phyloP scores from a whole-genome alignment of 2,113 vertebrate genomes.

The Corapipo altera region DNA sequence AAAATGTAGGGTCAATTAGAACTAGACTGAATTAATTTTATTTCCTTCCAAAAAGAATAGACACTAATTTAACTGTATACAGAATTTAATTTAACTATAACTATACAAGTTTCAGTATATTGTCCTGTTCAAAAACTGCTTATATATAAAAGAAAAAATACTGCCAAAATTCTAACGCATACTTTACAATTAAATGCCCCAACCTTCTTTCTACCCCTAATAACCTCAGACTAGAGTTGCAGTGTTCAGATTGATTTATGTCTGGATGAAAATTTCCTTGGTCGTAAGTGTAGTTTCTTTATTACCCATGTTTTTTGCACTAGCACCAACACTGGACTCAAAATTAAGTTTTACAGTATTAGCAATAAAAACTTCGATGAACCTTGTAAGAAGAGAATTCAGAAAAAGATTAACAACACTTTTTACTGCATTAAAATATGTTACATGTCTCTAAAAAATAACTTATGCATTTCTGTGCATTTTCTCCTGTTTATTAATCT shows the following conservation, averaged over 20 bases:
- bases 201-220: background rate
- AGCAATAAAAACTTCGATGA: background rate
- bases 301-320: background rate
- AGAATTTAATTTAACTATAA: slow-evolving; percentile 66
- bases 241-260: background rate
- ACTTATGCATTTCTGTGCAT: slow-evolving; percentile 13
- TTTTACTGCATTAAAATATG: slow-evolving; percentile 2
- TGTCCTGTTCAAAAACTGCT: slow-evolving; percentile 48
- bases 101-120: slow-evolving; percentile 60
- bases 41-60: slow-evolving; percentile 53
- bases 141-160: slow-evolving; percentile 37
- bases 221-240: background rate
- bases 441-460: slow-evolving; percentile 28
- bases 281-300: background rate
- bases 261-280: background rate
- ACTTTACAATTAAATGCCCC: slow-evolving; percentile 31
- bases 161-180: slow-evolving; percentile 38
- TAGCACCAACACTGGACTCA: slow-evolving; percentile 3
- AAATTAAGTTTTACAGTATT: background rate
- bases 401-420: slow-evolving; percentile 5
- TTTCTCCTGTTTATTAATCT: slow-evolving; percentile 18
- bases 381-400: slow-evolving; percentile 19
- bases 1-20: slow-evolving; percentile 23
- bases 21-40: slow-evolving; percentile 60
- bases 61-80: slow-evolving; percentile 62